A percentile compares a stretch with the other conserved stretches of the same genome.
Evolutionary conservation across 2,113 vertebrate genomes (phyloP).

Genomic region (Echinops telfairi): DNA sequence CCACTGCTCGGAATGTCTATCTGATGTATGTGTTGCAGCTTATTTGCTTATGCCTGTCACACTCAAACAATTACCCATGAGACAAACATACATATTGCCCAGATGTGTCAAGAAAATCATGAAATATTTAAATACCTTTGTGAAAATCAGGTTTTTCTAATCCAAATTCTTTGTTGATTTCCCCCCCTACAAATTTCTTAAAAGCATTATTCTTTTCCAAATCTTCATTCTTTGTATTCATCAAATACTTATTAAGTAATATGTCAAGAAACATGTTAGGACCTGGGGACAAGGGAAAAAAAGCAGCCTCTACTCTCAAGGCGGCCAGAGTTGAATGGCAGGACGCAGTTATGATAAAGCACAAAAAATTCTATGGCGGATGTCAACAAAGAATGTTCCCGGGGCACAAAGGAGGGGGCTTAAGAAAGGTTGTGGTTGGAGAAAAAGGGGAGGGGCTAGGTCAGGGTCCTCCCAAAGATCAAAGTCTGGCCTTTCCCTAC

Average conservation of each 20-base stretch:
- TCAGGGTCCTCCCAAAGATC: too few relatives aligned
- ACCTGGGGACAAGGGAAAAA: constrained; percentile 10
- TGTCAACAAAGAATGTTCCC: not conserved
- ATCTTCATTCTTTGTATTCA: constrained; percentile 40
- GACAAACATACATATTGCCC: constrained; percentile 65
- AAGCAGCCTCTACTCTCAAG: constrained; percentile 20
- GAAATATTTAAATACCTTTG: constrained; percentile 62
- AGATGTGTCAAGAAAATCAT: constrained; percentile 56
- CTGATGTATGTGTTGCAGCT: constrained; percentile 41
- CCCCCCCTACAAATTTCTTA: constrained; percentile 7
- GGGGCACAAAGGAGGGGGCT: not conserved
- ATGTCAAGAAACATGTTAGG: constrained; percentile 3
- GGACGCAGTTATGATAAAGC: constrained; percentile 19
- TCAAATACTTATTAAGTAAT: constrained; percentile 20
- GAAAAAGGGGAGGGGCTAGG: not conserved
- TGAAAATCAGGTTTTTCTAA: constrained; percentile 38
- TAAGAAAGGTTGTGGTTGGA: not conserved
- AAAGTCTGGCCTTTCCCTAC: too few relatives aligned
- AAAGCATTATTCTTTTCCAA: constrained; percentile 40
- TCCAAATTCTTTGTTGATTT: not conserved
- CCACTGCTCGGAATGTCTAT: constrained; percentile 34
- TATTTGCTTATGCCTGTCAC: constrained; percentile 67
- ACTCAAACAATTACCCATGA: constrained; percentile 49
- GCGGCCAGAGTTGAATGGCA: not conserved
- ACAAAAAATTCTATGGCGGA: not conserved